These are phyloP conservation scores for Erpobdella octoculata DNA, from an alignment of 2,888 invertebrate species.

Conservation along the genomic window DNA sequence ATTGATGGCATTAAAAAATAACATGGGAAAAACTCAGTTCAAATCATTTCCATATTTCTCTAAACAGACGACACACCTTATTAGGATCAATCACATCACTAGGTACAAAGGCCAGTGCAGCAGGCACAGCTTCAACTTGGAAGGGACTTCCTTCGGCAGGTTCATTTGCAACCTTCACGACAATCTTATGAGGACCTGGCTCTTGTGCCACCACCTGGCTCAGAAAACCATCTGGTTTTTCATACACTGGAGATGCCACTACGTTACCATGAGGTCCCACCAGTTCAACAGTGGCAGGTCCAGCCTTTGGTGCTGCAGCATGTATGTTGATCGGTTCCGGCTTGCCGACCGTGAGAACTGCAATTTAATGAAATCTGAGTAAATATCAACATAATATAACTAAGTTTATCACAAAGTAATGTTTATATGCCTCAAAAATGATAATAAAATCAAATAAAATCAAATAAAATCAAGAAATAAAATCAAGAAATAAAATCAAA, in stretches of 20 bases:
- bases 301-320: constrained; percentile 44
- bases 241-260: constrained; percentile 68
- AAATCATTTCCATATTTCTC: not conserved
- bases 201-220: constrained; percentile 48
- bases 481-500: not conserved
- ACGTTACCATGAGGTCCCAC: constrained; percentile 50
- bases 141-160: constrained; percentile 49
- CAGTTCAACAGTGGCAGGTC: constrained; percentile 41
- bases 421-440: no score
- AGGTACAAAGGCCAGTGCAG: constrained; percentile 1
- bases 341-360: constrained; percentile 48
- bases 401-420: no score
- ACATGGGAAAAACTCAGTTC: not conserved
- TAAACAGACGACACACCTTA: not conserved
- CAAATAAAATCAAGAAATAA: not conserved
- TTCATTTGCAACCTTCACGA: constrained; percentile 47
- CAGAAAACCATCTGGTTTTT: constrained; percentile 63
- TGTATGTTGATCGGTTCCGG: constrained; percentile 51
- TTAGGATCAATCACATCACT: not conserved
- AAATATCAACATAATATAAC: no score
- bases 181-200: constrained; percentile 50
- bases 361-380: not conserved
- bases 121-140: constrained; percentile 40
- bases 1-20: not conserved
- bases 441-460: not conserved